These are phyloP conservation scores for Bos indicus DNA, from an alignment of 2,113 vertebrate genomes.

Conservation along the genomic window DNA sequence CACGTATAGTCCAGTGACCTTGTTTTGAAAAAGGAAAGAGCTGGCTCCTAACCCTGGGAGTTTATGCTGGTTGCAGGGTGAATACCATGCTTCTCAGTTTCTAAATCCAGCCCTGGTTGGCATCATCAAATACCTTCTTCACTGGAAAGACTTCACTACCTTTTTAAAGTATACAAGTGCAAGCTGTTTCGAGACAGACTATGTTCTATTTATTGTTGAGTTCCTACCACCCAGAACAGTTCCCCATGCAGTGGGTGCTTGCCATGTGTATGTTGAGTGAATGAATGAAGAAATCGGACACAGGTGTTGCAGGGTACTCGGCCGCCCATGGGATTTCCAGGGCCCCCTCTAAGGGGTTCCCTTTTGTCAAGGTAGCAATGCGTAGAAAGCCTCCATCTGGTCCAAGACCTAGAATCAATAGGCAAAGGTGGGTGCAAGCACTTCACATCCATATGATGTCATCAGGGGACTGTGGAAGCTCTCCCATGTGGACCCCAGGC, in stretches of 20 bases:
- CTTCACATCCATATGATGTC: accelerated
- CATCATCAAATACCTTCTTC: not conserved
- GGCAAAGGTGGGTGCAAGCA: not conserved
- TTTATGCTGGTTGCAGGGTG: not conserved
- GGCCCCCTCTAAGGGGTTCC: not conserved
- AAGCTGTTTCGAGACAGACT: not conserved
- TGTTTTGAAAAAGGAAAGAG: not conserved
- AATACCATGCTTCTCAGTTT: not conserved
- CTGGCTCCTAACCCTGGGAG: not conserved
- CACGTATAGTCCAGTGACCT: not conserved
- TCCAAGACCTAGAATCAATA: not conserved
- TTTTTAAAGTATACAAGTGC: not conserved
- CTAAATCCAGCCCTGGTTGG: not conserved
- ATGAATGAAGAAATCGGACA: not conserved
- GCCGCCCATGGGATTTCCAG: not conserved
- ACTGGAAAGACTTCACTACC: not conserved
- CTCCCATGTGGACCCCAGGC: not conserved
- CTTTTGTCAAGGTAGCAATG: not conserved
- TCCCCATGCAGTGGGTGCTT: not conserved
- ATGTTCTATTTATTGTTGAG: not conserved
- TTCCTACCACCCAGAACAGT: not conserved
- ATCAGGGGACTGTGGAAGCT: accelerated
- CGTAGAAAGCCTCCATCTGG: not conserved
- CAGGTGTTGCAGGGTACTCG: accelerated
- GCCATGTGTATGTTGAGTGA: not conserved